Evolutionary conservation across 2,888 invertebrate species (phyloP).

Genomic region (Euphydryas editha): DNA sequence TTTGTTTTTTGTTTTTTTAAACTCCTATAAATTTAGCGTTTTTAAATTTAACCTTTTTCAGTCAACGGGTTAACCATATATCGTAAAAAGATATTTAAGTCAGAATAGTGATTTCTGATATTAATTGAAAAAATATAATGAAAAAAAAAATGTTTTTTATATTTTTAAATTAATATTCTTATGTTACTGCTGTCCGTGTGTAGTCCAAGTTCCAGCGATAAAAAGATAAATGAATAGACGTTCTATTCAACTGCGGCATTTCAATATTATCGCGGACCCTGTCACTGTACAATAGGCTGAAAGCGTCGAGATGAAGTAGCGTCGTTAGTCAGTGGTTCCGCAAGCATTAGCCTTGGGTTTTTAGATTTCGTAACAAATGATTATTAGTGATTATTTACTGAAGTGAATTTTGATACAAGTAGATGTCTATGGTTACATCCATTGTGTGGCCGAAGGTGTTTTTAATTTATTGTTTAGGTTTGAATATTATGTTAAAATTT

Average conservation of each 20-base stretch:
- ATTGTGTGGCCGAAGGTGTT: neutral
- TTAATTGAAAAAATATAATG: too few species aligned
- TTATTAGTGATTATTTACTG: neutral
- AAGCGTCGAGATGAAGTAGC: slow-evolving; percentile 66
- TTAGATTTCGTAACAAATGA: slow-evolving; percentile 17
- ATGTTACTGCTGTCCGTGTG: slow-evolving; percentile 42
- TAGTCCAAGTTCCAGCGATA: slow-evolving; percentile 52
- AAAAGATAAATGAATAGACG: slow-evolving; percentile 64
- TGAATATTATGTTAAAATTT: too few species aligned
- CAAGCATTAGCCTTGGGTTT: slow-evolving; percentile 17
- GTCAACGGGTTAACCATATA: too few species aligned
- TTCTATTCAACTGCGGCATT: slow-evolving; percentile 68
- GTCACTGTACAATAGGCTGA: slow-evolving; percentile 71
- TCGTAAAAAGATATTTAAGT: too few species aligned
- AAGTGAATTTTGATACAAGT: slow-evolving; percentile 1
- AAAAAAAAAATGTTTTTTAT: too few species aligned
- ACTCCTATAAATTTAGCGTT: too few species aligned
- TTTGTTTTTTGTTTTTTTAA: too few species aligned
- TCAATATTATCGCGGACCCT: slow-evolving; percentile 76
- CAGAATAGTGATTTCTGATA: too few species aligned
- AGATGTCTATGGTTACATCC: neutral
- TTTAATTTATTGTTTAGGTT: neutral
- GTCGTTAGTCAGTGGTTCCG: slow-evolving; percentile 57
- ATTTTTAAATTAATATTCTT: neutral
- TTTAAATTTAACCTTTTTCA: too few species aligned